These are phyloP conservation scores for Pempheris klunzingeri DNA, from an alignment of 2,797 vertebrate genomes.

Conservation along the genomic window DNA sequence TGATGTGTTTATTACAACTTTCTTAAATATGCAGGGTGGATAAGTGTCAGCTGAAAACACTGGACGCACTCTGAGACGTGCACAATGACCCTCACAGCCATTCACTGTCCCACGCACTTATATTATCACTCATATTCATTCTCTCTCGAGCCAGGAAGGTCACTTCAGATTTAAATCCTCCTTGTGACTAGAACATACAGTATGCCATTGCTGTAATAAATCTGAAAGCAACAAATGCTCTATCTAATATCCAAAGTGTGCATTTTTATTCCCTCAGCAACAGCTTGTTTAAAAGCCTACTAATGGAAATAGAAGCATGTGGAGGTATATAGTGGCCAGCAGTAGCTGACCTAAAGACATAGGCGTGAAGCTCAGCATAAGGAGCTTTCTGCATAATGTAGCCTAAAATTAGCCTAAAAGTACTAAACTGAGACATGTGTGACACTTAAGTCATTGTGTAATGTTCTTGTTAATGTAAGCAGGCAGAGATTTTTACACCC, in stretches of 20 bases:
- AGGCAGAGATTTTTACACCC: background rate
- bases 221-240: conserved; percentile 76
- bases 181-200: conserved; percentile 67
- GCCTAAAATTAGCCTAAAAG: conserved; percentile 26
- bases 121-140: conserved; percentile 64
- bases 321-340: conserved; percentile 37
- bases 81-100: conserved; percentile 49
- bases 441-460: conserved; percentile 13
- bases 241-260: conserved; percentile 76
- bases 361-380: conserved; percentile 28
- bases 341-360: conserved; percentile 54
- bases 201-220: conserved; percentile 69
- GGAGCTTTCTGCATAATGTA: conserved; percentile 35
- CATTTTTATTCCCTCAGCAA: conserved; percentile 60
- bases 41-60: conserved; percentile 37
- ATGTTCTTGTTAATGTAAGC: conserved; percentile 6
- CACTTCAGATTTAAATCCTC: conserved; percentile 76
- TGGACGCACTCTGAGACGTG: conserved; percentile 32
- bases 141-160: conserved; percentile 67
- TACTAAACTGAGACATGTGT: conserved; percentile 28
- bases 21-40: conserved; percentile 37
- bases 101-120: conserved; percentile 59
- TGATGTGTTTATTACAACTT: conserved; percentile 26
- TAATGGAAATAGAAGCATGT: conserved; percentile 64
- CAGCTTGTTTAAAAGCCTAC: conserved; percentile 67